Evolutionary conservation across 2,113 vertebrate genomes (phyloP), one percentile per base, ranked within the genome.

Genomic region (Macroglossus sobrinus): DNA sequence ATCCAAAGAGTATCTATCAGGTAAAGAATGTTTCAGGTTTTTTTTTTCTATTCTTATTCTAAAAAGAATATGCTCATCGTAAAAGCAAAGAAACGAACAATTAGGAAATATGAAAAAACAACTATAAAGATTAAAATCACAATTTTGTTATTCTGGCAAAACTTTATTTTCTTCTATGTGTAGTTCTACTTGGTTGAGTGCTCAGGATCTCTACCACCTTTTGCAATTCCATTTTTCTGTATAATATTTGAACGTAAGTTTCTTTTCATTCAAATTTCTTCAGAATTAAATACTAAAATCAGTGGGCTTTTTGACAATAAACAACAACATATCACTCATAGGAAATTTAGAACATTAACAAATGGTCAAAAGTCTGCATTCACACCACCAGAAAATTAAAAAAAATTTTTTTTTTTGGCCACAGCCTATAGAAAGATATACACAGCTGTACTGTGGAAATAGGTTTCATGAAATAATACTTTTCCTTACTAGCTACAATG

Each of bases 1-100:
- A 99, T 96, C 99, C 99, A 6, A 99, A 99, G 98, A 99, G 99
- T 2, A 97, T 99, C 81, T 99, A 99, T 96, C 98, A 99, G 99
- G 99, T 99, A 95, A 84, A 97, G 11, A 2, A 40, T 64, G n/a
- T n/a, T 76, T 33, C 55, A 61, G n/a, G 68, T 84, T 35, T 66
- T 84, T 22, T 78, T 59, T 69, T 47, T 8, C 35, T 84, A 4
- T 89, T 89, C 33, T 81, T 64, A 79, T 26, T 93, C 30, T 75
- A 40, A 89, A 91, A 82, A 74, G 9, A 38, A 28, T 38, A 40
- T 33, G 12, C 14, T 74, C 3, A 43, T 18, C 59, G 4, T 85
- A 45, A 78, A 86, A 94, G n/a, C 57, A 85, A 86, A 71, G 30
- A 50, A 84, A 45, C 22, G 72, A 40, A n/a, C 28, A 86, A 63